Evolutionary conservation across 2,888 invertebrate species (phyloP), one percentile per base, ranked within the genome.

Genomic region (Thera britannica): DNA sequence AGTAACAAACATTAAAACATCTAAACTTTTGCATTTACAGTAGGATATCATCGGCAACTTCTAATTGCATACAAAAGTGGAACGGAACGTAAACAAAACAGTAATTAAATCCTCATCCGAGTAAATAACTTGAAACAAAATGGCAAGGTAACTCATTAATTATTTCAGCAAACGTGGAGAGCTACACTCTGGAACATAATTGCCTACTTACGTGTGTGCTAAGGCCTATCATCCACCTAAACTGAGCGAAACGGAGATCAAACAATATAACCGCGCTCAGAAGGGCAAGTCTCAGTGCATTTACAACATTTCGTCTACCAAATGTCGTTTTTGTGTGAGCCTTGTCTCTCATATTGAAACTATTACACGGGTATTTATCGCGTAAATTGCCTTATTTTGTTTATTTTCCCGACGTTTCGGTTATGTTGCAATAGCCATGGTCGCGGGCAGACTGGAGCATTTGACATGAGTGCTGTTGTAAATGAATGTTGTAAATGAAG

Each of bases 121-220:
- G 75, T 77, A 80, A 81, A 82, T 77, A 77, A 77, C 70, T 74
- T 70, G 72, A 75, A 71, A 74, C 72, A 65, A 72, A 75, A 78
- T 72, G 74, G 73, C 68, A 51, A 70, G 72, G 75, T 69, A 73
- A 74, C 78, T 76, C 75, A 77, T 82, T 80, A 57, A 81, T 79
- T 78, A 80, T 76, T 81, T 79, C 74, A 76, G 72, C 73, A 68
- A 77, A 79, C 75, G 73, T 74, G 73, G 73, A 73, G 74, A 79
- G 48, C 55, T 74, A 72, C 77, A 70, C 67, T 72, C 23, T 34
- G 70, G 55, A 73, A 75, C 73, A 68, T 62, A 72, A 74, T 74
- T 67, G 65, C 68, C 67, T 66, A 68, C 70, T 68, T 72, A 71
- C 68, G 58, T 64, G 58, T 51, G 9, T 12, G 38, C 54, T 59